Evolutionary conservation across 2,797 vertebrate species (phyloP).

Genomic region (Leptodactylus fallax): DNA sequence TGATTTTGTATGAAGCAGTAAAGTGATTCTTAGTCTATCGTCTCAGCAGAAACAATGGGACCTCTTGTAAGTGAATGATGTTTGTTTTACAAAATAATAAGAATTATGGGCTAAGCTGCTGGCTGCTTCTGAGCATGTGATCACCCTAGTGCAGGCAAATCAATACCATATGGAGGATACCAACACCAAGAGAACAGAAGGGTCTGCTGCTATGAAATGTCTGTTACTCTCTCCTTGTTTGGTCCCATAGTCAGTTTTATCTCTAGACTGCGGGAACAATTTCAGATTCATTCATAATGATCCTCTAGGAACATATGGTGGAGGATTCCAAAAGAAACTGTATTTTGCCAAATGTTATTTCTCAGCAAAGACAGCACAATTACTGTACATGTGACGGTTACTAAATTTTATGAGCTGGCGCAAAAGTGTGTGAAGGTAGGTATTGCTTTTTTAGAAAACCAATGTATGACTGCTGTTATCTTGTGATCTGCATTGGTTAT

Average conservation of each 20-base stretch:
- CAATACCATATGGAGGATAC: neutral
- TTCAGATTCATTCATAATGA: neutral
- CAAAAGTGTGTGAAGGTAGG: no score
- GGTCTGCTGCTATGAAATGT: neutral
- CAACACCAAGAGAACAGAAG: neutral
- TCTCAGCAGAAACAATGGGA: neutral
- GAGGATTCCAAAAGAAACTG: neutral
- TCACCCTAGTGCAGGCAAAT: neutral
- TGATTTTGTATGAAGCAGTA: neutral
- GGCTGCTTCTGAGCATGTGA: neutral
- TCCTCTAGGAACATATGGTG: neutral
- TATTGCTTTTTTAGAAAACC: no score
- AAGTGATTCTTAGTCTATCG: neutral
- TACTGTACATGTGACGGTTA: no score
- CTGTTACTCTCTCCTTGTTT: neutral
- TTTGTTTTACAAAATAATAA: conserved; percentile 12
- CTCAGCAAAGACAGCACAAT: no score
- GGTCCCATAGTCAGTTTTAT: neutral
- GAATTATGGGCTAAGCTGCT: neutral
- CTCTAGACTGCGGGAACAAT: neutral
- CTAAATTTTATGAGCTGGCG: no score
- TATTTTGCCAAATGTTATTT: no score
- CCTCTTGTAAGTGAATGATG: neutral
- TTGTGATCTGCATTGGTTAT: no score
- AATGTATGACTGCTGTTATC: no score